phyloP scores from a whole-genome alignment of 2,113 vertebrate genomes.

The Lontra canadensis region DNA sequence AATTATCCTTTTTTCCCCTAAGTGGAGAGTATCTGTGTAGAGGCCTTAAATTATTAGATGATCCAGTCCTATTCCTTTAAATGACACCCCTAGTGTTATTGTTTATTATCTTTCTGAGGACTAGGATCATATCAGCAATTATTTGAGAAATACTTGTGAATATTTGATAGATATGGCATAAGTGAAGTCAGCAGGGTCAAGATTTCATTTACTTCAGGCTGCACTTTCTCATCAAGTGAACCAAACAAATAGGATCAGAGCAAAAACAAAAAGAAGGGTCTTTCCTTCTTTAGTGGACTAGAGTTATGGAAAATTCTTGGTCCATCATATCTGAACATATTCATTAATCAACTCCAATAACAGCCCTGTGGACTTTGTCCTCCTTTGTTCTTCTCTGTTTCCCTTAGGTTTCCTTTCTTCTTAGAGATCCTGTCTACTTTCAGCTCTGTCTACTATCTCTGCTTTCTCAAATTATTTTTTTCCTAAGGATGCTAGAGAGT shows the following conservation, averaged over 20 bases:
- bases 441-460: neutral
- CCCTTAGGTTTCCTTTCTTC: neutral
- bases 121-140: neutral
- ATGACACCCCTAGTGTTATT: neutral
- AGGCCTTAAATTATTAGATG: neutral
- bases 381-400: neutral
- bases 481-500: neutral
- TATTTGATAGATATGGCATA: neutral
- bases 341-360: conserved; percentile 1
- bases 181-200: neutral
- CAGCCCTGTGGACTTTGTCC: neutral
- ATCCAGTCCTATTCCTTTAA: neutral
- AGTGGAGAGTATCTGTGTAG: neutral
- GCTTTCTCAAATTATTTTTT: neutral
- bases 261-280: neutral
- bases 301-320: conserved; percentile 38
- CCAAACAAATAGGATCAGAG: neutral
- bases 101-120: conserved; percentile 30
- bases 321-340: neutral
- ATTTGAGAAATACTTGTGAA: neutral
- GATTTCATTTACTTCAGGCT: conserved; percentile 16
- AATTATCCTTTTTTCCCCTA: neutral
- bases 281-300: neutral
- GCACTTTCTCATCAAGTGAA: neutral
- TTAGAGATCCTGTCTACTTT: neutral